Base-by-base conservation (phyloP, 2,888 invertebrate genomes). In the Nymphalis urticae region DNA sequence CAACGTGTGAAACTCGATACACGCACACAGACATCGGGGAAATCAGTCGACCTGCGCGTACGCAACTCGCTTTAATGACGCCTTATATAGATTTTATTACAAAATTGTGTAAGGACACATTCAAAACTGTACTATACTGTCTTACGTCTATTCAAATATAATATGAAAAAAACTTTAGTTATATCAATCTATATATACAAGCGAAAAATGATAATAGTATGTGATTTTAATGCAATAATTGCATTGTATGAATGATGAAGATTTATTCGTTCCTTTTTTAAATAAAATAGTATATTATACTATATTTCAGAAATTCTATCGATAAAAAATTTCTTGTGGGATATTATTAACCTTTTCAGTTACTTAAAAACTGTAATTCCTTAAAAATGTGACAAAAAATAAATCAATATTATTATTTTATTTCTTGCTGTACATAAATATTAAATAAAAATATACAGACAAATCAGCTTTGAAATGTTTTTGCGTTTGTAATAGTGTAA, bases 1-100 rank as follows among this genome's bases (percentile, higher is more conserved):
- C 70, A 72, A 67, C 76, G 27, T 62, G 77, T 80, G 84, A 82
- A 85, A 86, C 85, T 80, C 79, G 85, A 87, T 82, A 82, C 81
- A 81, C 76, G 69, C 77, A 76, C 81, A 78, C 84, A 80, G 75
- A 75, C 76, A 73, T 68, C 73, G 70, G 79, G 82, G 86, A 86
- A 87, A 85, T 83, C 85, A 82, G 80, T 72, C 70, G 71, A 71
- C 70, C 70, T 68, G 72, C 75, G 75, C 72, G 73, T 73, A 74
- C 74, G 74, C 73, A 75, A 59, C 66, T 62, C 68, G 70, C 69
- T 68, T 72, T 71, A 69, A 71, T 66, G 71, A 71, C 69, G 72
- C 65, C 71, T 54, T 72, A 68, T 42, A 42, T 72, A 54, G 62
- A 60, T 70, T 70, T 67, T 61, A 66, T 66, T 62, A 61, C 66